Conservation (phyloP, 2,113 vertebrate species). For the Triplophysa siluroides region DNA sequence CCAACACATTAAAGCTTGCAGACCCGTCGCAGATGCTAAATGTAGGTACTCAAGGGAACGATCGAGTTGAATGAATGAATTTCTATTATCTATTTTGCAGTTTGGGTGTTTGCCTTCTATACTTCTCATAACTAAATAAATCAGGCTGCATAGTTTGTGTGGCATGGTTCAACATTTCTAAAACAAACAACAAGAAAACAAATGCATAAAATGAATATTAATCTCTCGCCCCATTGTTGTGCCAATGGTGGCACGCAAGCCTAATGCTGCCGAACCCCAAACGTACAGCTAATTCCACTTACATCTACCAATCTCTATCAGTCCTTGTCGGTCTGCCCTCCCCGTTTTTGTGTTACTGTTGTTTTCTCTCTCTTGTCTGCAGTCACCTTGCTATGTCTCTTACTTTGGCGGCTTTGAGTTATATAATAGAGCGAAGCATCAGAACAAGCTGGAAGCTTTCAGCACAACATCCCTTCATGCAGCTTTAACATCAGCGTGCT, state of each 20-base stretch:
- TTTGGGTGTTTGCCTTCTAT: too few relatives aligned
- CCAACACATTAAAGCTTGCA: too few relatives aligned
- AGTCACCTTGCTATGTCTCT: conserved; percentile 43
- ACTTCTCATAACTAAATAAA: too few relatives aligned
- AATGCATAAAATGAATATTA: too few relatives aligned
- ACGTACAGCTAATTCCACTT: not conserved
- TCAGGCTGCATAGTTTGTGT: too few relatives aligned
- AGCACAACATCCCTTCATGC: conserved; percentile 1
- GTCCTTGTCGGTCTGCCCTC: not conserved
- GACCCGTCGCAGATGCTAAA: too few relatives aligned
- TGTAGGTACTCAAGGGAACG: too few relatives aligned
- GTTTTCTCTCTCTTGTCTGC: conserved; percentile 13
- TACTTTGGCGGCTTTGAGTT: conserved; percentile 45
- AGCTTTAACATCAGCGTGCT: conserved; percentile 11
- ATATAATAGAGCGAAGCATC: conserved; percentile 26
- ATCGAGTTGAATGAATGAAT: too few relatives aligned
- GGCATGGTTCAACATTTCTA: too few relatives aligned
- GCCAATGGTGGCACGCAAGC: not conserved
- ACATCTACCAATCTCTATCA: not conserved
- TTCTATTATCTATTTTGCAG: too few relatives aligned
- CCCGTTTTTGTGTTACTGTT: conserved; percentile 38
- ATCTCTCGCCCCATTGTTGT: too few relatives aligned
- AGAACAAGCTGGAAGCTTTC: conserved; percentile 26
- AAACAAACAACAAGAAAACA: too few relatives aligned
- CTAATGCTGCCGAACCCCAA: not conserved